These are phyloP conservation scores for Camelus bactrianus DNA, from an alignment of 2,113 vertebrate species.

Conservation along the genomic window DNA sequence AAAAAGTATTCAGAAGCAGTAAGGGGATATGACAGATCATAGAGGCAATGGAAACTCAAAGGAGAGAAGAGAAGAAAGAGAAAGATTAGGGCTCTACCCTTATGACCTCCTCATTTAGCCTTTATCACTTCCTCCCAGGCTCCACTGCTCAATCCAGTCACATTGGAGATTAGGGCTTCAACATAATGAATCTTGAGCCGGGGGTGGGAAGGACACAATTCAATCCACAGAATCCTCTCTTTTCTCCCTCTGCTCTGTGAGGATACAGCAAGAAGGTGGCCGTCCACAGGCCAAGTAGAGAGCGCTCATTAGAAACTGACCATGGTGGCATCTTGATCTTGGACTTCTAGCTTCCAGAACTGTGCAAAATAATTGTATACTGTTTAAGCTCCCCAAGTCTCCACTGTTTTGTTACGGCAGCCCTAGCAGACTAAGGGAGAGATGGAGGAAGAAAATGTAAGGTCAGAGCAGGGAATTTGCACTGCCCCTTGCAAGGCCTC, in stretches of 20 bases:
- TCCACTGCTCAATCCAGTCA: not conserved
- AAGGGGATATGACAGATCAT: not conserved
- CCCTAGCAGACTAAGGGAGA: not conserved
- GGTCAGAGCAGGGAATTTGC: not conserved
- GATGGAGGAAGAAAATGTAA: not conserved
- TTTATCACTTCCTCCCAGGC: not conserved
- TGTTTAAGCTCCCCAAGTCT: not conserved
- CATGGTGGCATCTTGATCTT: not conserved
- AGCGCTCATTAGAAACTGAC: not conserved
- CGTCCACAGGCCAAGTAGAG: not conserved
- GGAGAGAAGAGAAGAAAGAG: not conserved
- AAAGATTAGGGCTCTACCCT: not conserved
- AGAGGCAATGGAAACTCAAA: not conserved
- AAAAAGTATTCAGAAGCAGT: not conserved
- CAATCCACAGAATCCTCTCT: not conserved
- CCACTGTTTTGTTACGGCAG: not conserved
- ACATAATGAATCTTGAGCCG: not conserved
- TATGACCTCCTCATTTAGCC: not conserved
- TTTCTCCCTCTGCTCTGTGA: not conserved
- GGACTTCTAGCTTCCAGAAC: not conserved
- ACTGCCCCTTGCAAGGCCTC: not conserved
- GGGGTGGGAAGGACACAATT: not conserved
- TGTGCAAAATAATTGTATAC: not conserved
- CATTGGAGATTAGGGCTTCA: not conserved
- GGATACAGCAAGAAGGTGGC: not conserved